These are phyloP conservation scores for Macroteleia sp. DNA, from an alignment of 2,888 invertebrate species.

Conservation along the genomic window DNA sequence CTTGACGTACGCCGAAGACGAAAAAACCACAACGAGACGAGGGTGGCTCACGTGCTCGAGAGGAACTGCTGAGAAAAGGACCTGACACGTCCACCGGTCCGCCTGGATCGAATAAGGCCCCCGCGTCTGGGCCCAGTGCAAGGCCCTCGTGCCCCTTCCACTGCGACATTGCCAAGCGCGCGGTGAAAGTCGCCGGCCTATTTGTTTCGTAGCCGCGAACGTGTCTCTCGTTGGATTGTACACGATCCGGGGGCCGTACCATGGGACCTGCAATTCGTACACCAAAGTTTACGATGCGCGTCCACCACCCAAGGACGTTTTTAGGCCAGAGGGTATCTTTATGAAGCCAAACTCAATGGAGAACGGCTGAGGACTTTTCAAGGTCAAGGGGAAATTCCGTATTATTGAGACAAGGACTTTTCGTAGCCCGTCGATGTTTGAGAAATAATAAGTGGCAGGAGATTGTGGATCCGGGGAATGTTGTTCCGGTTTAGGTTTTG, in stretches of 20 bases:
- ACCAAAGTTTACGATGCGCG: constrained; percentile 1
- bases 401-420: neutral
- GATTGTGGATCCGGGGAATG: neutral
- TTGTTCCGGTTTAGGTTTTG: constrained; percentile 3
- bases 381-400: constrained; percentile 56
- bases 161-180: constrained; percentile 63
- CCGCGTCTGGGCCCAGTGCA: constrained; percentile 64
- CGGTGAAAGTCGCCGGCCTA: constrained; percentile 83
- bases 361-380: constrained; percentile 23
- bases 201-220: constrained; percentile 78
- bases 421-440: neutral
- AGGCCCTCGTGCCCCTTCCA: constrained; percentile 10
- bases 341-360: neutral
- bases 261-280: constrained; percentile 4
- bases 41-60: constrained; percentile 68
- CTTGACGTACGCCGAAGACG: too few relatives aligned
- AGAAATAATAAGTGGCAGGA: neutral
- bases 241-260: constrained; percentile 16
- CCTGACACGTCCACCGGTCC: constrained; percentile 68
- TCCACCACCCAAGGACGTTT: constrained; percentile 32
- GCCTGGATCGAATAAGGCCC: constrained; percentile 62
- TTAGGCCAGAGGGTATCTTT: constrained; percentile 25
- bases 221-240: constrained; percentile 55
- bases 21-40: too few relatives aligned
- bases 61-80: constrained; percentile 61